Evolutionary conservation across 2,888 invertebrate genomes (phyloP), one percentile per base, ranked within the genome.

Genomic region (Myopa testacea): DNA sequence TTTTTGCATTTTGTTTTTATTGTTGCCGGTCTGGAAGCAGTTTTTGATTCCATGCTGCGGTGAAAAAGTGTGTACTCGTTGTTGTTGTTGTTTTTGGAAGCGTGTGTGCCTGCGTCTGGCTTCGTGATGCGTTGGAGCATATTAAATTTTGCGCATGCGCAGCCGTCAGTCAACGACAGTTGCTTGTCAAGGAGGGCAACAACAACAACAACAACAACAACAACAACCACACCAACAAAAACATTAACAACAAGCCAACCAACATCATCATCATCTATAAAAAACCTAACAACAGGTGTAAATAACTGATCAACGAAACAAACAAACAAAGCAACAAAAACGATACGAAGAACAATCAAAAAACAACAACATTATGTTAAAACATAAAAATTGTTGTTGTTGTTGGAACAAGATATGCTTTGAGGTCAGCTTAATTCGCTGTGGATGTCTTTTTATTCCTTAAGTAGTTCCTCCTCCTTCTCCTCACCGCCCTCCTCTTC

Each of bases 361-460:
- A 63, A 77, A 77, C 74, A 77, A 3, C 34, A 65, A 37, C 26
- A 62, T 7, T 62, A 26, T 45, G 45, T 10, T 45, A 6, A 45
- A 26, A 26, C 1, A 1, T 26, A 26, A 26, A 26, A 1, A 26
- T 26, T 45, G 6, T 45, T 45, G 45, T 40, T 40, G 40, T 45
- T 45, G 45, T 45, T 62, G 68, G 73, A 76, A 73, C 68, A 76
- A 63, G 76, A 69, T 69, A 72, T 71, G 69, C 65, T 72, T 76
- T 62, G 62, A 73, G 62, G 62, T 62, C 73, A 62, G 62, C 73
- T 73, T 26, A 26, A 26, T 26, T 26, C 26, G 26, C 26, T 26
- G 26, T 26, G 26, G 1, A 26, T 26, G 26, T 26, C 2, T 26
- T 26, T 26, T 26, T 26, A 26, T 26, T 26, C 1, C 26, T 26